These are phyloP conservation scores for Zootermopsis nevadensis DNA, from an alignment of 2,888 invertebrate species.

Conservation along the genomic window DNA sequence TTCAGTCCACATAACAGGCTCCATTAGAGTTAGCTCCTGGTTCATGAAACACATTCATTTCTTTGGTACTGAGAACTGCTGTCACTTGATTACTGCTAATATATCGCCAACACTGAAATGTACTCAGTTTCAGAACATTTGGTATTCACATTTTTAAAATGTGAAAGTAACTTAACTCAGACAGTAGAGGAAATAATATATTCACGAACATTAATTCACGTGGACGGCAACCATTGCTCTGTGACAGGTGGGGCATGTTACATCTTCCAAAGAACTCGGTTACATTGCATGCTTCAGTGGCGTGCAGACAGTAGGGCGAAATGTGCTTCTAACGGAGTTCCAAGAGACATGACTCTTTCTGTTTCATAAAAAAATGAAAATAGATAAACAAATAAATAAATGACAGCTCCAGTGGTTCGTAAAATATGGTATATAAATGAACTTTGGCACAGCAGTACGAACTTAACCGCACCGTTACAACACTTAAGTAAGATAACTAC, in stretches of 20 bases:
- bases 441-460: too few species aligned
- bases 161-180: not conserved
- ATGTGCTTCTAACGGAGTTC: too few species aligned
- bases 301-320: slow-evolving; percentile 17
- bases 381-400: too few species aligned
- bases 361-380: too few species aligned
- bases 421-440: too few species aligned
- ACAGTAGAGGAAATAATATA: not conserved
- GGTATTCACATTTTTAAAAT: not conserved
- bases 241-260: slow-evolving; percentile 23
- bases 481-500: too few species aligned
- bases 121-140: not conserved
- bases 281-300: not conserved
- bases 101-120: not conserved
- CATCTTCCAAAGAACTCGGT: not conserved
- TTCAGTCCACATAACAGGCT: not conserved
- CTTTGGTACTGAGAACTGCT: not conserved
- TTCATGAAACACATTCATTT: not conserved
- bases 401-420: too few species aligned
- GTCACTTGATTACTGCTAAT: not conserved
- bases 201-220: slow-evolving; percentile 24
- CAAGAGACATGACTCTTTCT: too few species aligned
- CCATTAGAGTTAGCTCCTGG: not conserved
- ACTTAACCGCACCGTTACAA: too few species aligned
- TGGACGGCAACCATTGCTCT: not conserved